These are phyloP conservation scores for Drosophila equinoxialis DNA, from an alignment of 1,140 invertebrate genomes.

Conservation along the genomic window DNA sequence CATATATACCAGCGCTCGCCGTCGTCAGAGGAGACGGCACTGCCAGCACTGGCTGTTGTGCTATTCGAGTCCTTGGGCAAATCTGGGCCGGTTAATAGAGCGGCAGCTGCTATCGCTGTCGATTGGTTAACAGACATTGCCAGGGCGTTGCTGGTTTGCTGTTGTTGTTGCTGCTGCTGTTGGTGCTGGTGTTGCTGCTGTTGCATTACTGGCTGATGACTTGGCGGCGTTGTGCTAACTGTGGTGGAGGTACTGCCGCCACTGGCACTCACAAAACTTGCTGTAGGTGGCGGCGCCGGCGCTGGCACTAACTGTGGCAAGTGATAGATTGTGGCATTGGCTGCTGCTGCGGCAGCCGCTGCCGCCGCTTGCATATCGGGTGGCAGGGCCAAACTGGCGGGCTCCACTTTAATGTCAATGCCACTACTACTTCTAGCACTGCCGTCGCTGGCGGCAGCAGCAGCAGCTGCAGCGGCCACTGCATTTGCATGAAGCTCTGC, in stretches of 20 bases:
- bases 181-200: constrained; percentile 37
- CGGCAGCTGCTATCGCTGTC: constrained; percentile 35
- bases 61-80: constrained; percentile 76
- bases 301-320: constrained; percentile 64
- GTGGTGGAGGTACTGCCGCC: constrained; percentile 43
- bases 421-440: constrained; percentile 47
- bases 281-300: constrained; percentile 45
- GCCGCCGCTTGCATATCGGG: constrained; percentile 63
- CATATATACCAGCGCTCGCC: constrained; percentile 79
- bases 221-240: constrained; percentile 54
- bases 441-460: constrained; percentile 39
- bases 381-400: constrained; percentile 47
- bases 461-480: constrained; percentile 50
- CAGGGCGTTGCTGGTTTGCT: constrained; percentile 26
- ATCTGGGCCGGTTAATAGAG: constrained; percentile 51
- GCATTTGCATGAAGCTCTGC: constrained; percentile 63
- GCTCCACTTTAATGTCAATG: constrained; percentile 71
- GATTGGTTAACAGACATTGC: constrained; percentile 35
- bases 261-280: constrained; percentile 50
- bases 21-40: constrained; percentile 76
- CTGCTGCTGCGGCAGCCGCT: constrained; percentile 48
- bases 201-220: constrained; percentile 34
- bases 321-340: constrained; percentile 64
- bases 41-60: constrained; percentile 77
- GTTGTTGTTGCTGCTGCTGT: constrained; percentile 35